Conservation (phyloP, 2,888 invertebrate species). For the Eudasyphora cyanicolor region DNA sequence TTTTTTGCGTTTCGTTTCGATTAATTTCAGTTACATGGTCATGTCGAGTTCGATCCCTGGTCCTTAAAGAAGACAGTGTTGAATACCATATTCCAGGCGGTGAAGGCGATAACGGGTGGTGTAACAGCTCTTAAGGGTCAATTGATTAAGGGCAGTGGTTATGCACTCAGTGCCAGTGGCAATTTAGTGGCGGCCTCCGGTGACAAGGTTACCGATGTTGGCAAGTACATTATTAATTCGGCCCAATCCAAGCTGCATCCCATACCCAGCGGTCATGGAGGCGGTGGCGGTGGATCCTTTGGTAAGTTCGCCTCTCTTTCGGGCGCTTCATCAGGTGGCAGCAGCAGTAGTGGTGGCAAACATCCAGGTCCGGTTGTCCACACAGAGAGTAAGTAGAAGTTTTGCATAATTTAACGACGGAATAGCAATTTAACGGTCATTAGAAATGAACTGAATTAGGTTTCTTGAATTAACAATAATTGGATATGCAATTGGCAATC, state of each 20-base stretch:
- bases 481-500: too few species aligned
- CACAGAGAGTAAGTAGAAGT: constrained; percentile 77
- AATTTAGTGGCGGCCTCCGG: constrained; percentile 88
- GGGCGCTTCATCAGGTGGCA: constrained; percentile 76
- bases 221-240: constrained; percentile 89
- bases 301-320: constrained; percentile 76
- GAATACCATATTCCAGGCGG: constrained; percentile 91
- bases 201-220: constrained; percentile 89
- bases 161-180: constrained; percentile 84
- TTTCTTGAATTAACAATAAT: too few species aligned
- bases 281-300: constrained; percentile 74
- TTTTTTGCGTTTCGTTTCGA: neutral
- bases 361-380: constrained; percentile 73
- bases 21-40: too few species aligned
- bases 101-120: constrained; percentile 93
- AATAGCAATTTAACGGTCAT: constrained; percentile 10
- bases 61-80: constrained; percentile 90
- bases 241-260: constrained; percentile 83
- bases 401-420: neutral
- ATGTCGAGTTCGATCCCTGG: constrained; percentile 84
- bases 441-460: neutral
- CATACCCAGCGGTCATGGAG: constrained; percentile 71
- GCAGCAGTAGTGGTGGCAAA: constrained; percentile 69
- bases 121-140: constrained; percentile 93
- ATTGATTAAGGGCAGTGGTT: constrained; percentile 91